phyloP scores from a whole-genome alignment of 2,888 invertebrate species.

The Oscheius onirici region DNA sequence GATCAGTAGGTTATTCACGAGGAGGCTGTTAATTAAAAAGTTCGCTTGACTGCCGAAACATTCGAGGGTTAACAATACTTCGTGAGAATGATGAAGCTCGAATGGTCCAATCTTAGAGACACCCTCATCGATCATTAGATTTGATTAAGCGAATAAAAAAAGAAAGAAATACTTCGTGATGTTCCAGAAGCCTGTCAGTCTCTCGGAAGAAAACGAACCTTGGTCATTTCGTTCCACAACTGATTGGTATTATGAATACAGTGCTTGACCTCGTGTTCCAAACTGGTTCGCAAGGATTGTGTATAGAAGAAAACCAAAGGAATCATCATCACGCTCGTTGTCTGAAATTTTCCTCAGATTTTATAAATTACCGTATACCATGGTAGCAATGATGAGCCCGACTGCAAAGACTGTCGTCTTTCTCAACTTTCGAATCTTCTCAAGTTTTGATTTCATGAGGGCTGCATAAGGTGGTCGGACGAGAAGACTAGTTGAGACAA shows the following conservation, averaged over 20 bases:
- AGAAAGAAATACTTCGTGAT: no score
- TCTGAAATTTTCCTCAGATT: not conserved
- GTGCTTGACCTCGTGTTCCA: conserved; percentile 39
- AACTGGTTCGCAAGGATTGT: conserved; percentile 35
- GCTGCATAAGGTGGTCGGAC: not conserved
- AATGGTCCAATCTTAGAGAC: no score
- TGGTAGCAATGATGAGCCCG: conserved; percentile 19
- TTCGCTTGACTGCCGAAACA: no score
- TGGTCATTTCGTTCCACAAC: conserved; percentile 41
- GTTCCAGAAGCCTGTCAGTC: not conserved
- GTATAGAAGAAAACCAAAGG: conserved; percentile 20
- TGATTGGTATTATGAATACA: conserved; percentile 42
- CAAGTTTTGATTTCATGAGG: conserved; percentile 32
- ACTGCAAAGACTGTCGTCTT: conserved; percentile 32
- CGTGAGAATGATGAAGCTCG: no score
- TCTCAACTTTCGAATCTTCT: conserved; percentile 36
- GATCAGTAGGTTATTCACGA: no score
- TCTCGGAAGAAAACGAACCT: conserved; percentile 26
- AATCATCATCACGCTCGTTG: conserved; percentile 14
- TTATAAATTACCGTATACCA: not conserved
- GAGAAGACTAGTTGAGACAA: not conserved
- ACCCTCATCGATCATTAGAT: no score
- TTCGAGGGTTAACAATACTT: no score
- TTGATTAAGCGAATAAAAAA: not conserved
- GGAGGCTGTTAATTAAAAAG: no score